Evolutionary conservation across 2,113 vertebrate species (phyloP).

Genomic region (Oryzias melastigma): DNA sequence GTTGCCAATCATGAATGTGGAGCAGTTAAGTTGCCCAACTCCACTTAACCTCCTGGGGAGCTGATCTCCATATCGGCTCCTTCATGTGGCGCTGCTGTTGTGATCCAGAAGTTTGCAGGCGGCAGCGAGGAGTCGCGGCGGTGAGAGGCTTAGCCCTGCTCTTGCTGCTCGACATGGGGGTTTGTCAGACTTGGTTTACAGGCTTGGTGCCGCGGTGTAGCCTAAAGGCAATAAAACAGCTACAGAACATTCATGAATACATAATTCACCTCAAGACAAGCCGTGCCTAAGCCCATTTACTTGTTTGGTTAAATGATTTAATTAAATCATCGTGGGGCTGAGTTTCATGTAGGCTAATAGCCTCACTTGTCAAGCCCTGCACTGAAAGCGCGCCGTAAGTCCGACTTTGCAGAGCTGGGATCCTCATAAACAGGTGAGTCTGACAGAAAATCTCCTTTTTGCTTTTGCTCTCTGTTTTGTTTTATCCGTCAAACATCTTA

Average conservation of each 20-base stretch:
- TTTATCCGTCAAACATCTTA: too few species aligned
- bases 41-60: slow-evolving; percentile 40
- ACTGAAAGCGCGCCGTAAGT: slow-evolving; percentile 22
- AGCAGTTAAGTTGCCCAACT: slow-evolving; percentile 11
- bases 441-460: neutral
- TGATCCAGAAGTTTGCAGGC: slow-evolving; percentile 42
- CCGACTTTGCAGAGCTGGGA: slow-evolving; percentile 30
- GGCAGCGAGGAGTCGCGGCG: slow-evolving; percentile 27
- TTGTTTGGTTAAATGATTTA: slow-evolving; percentile 45
- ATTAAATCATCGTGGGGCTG: slow-evolving; percentile 12
- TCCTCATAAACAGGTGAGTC: slow-evolving; percentile 14
- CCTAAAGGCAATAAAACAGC: slow-evolving; percentile 46
- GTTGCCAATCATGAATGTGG: neutral
- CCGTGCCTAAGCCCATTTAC: slow-evolving; percentile 29
- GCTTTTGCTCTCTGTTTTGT: too few species aligned
- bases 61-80: slow-evolving; percentile 45
- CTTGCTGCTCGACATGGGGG: slow-evolving; percentile 32
- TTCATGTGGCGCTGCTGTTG: slow-evolving; percentile 44
- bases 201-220: slow-evolving; percentile 21
- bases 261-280: slow-evolving; percentile 41
- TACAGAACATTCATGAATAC: slow-evolving; percentile 50
- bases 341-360: slow-evolving; percentile 27
- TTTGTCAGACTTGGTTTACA: slow-evolving; percentile 55
- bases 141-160: slow-evolving; percentile 40
- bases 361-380: slow-evolving; percentile 15